Percentiles rank a stretch among this genome's conserved stretches.
phyloP scores from a whole-genome alignment of 53 echinoderm and acorn worm genomes.

The Holothuria scabra region DNA sequence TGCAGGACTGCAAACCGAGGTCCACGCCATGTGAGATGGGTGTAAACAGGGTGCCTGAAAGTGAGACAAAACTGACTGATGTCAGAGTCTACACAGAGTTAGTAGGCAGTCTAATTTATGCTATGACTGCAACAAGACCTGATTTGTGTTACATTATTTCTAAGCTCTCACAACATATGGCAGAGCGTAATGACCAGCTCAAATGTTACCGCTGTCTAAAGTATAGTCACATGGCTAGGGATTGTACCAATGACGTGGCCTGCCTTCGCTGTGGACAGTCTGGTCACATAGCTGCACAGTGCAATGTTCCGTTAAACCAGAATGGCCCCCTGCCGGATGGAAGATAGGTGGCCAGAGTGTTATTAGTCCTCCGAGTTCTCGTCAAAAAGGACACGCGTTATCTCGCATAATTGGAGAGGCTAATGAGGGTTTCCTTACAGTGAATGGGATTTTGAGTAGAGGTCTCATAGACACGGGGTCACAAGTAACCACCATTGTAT shows the following conservation, averaged over 20 bases:
- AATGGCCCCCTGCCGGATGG: slow-evolving; percentile 35
- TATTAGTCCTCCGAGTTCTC: background rate
- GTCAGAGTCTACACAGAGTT: no score
- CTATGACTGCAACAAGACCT: no score
- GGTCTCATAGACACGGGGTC: slow-evolving; percentile 66
- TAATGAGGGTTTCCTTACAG: slow-evolving; percentile 24
- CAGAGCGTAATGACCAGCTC: no score
- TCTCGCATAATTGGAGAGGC: slow-evolving; percentile 23
- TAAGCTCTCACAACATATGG: no score
- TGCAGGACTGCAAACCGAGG: no score
- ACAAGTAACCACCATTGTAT: slow-evolving; percentile 53
- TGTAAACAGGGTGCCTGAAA: no score
- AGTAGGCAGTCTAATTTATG: no score
- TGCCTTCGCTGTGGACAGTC: background rate
- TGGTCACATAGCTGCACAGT: background rate
- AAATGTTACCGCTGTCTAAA: background rate
- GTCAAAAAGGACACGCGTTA: background rate
- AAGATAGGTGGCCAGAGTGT: background rate
- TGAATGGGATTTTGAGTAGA: slow-evolving; percentile 15
- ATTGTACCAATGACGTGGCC: background rate
- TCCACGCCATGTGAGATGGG: no score
- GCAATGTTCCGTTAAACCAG: slow-evolving; percentile 32
- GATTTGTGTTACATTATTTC: no score
- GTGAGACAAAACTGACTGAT: background rate
- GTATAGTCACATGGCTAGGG: no score